Base-by-base conservation (phyloP, 1,140 invertebrate genomes). In the Mycetomoellerius zeteki region DNA sequence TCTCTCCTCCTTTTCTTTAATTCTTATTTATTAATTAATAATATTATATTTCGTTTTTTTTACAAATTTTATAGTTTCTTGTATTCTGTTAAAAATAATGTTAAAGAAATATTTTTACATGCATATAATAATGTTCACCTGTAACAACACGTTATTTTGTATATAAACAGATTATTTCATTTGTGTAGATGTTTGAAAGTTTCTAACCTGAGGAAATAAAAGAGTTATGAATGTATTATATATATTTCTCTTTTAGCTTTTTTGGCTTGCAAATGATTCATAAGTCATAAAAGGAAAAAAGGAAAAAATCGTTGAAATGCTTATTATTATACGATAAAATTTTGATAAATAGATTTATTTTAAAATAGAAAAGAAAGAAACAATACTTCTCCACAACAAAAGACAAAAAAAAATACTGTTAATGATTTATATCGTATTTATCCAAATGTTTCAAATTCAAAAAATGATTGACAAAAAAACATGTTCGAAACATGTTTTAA, bases 281-380 rank as follows among this genome's bases (percentile, higher is more conserved):
- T 8, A 43, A 43, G 10, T 43, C 37, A 43, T 43, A 43, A 43
- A 37, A 33, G 33, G 6, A 37, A 37, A 43, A 43, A 0, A 43
- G 37, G 10, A 43, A 43, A 43, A 10, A 7, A 43, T 43, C 8
- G 10, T 43, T 43, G 10, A 43, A 43, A 43, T 1, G 37, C 8
- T 10, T 37, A 37, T 65, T 65, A n/a, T 52, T 71, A 50, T 47
- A 0, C 0, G 16, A 72, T 72, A 72, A 72, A 72, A 72, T 72
- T 65, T 65, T 33, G 0, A 65, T 37, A 37, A 10, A 65, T 3
- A 65, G 30, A 33, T 8, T n/a, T n/a, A 33, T 33, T 33, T 33
- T 33, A n/a, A 65, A 37, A 52, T 7, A 43, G 8, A 72, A n/a
- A 52, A 52, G 4, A 71, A 33, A 50, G 19, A 72, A 71, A 71